phyloP scores from a whole-genome alignment of 2,797 vertebrate species.

The Aphelocoma californica region DNA sequence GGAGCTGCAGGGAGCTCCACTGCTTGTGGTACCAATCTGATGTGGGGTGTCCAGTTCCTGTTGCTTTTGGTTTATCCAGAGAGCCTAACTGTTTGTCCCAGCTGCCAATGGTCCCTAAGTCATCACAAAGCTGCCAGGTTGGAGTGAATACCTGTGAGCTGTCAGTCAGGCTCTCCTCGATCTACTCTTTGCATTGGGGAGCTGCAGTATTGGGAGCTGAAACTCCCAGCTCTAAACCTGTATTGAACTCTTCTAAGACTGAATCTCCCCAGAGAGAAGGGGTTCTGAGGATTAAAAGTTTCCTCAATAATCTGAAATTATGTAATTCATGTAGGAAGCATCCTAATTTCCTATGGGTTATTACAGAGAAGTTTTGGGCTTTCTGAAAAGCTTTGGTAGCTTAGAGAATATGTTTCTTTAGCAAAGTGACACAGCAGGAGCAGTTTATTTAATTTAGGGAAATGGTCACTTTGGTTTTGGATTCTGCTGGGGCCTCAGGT shows the following conservation, averaged over 20 bases:
- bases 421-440: not conserved
- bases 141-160: not conserved
- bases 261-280: not conserved
- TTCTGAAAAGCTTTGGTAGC: not conserved
- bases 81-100: not conserved
- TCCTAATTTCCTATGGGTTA: rapidly evolving
- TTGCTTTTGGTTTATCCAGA: not conserved
- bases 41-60: not conserved
- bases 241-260: not conserved
- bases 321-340: not conserved
- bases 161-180: not conserved
- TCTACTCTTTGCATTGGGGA: not conserved
- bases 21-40: not conserved
- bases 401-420: not conserved
- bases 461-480: not conserved
- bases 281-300: not conserved
- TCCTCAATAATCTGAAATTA: not conserved
- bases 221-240: not conserved
- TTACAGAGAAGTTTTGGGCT: not conserved
- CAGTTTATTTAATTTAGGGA: not conserved
- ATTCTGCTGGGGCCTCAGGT: not conserved
- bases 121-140: not conserved
- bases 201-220: not conserved
- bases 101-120: not conserved
- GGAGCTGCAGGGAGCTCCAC: not conserved